Evolutionary conservation across 2,113 vertebrate genomes (phyloP).

Genomic region (Fulmarus glacialis): DNA sequence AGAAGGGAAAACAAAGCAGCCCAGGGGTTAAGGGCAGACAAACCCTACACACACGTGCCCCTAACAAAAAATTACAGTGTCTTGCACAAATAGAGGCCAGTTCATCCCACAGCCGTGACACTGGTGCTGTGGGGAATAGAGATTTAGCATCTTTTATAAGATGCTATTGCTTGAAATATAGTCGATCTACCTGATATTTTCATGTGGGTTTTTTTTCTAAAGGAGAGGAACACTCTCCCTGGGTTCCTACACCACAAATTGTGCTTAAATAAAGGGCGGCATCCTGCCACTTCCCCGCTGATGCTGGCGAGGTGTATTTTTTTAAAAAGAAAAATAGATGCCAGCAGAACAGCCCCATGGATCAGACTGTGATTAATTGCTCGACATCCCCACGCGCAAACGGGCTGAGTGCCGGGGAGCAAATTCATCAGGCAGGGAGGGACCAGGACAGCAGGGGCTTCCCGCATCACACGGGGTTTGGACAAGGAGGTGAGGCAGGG

Average conservation of each 20-base stretch:
- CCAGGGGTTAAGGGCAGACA: not conserved
- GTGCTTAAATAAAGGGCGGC: not conserved
- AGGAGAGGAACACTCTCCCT: not conserved
- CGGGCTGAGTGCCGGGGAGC: not conserved
- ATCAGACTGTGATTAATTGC: not conserved
- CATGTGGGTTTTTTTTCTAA: not conserved
- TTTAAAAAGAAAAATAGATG: not conserved
- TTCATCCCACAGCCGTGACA: not conserved
- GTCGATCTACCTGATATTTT: not conserved
- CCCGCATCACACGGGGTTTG: not conserved
- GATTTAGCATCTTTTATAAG: not conserved
- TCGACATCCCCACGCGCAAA: fast-evolving
- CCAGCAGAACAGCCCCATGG: not conserved
- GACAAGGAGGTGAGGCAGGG: not conserved
- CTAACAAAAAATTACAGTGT: not conserved
- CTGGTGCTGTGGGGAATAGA: not conserved
- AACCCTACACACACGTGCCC: not conserved
- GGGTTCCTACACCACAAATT: not conserved
- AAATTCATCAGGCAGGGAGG: not conserved
- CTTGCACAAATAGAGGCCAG: not conserved
- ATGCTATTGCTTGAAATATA: not conserved
- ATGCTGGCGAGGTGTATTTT: not conserved
- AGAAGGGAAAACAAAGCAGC: not conserved
- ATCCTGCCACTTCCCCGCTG: not conserved
- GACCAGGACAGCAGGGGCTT: not conserved